These are phyloP conservation scores for Oreochromis spilurus DNA, from an alignment of 2,113 vertebrate genomes.

Conservation along the genomic window DNA sequence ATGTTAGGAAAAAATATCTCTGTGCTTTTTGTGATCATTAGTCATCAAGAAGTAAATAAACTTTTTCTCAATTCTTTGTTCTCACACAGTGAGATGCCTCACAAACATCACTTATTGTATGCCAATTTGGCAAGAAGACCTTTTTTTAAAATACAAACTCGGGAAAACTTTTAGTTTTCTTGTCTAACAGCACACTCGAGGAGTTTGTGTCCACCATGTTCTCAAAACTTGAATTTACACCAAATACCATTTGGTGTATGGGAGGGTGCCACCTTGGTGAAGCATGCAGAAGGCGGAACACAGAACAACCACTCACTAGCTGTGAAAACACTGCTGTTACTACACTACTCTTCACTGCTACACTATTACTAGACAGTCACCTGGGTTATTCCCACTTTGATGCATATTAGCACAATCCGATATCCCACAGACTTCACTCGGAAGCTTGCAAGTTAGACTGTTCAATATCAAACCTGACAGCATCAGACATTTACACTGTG, in stretches of 20 bases:
- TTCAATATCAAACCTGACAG: background rate
- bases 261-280: background rate
- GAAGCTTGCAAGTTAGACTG: background rate
- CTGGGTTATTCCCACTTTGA: background rate
- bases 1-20: background rate
- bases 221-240: background rate
- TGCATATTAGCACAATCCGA: background rate
- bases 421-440: background rate
- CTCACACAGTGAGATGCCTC: background rate
- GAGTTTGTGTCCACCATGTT: background rate
- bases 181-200: background rate
- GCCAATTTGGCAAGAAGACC: background rate
- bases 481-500: background rate
- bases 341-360: background rate
- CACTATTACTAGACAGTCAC: background rate
- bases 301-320: background rate
- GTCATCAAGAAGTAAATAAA: background rate
- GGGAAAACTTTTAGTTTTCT: background rate
- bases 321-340: background rate
- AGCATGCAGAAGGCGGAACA: background rate
- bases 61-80: background rate
- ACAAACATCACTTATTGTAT: background rate
- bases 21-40: background rate
- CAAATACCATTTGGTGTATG: background rate
- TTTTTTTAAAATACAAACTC: background rate